A percentile compares a stretch with the other conserved stretches of the same genome.
These are phyloP conservation scores for Lamproptera curius DNA, from an alignment of 2,888 invertebrate species.

Conservation along the genomic window DNA sequence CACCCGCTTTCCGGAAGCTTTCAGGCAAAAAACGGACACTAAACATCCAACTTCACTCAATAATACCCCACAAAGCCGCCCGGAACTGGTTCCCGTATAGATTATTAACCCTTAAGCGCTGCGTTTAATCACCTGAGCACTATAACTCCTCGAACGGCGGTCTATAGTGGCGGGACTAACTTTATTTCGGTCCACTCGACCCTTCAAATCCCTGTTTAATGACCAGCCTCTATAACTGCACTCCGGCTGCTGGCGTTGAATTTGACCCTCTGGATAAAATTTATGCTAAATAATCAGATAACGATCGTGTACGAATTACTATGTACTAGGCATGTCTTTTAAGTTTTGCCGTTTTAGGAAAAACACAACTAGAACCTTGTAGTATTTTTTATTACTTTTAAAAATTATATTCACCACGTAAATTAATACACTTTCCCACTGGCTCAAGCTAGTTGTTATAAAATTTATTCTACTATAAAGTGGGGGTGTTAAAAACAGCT, in stretches of 20 bases:
- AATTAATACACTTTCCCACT: no score
- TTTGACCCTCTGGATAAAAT: constrained; percentile 29
- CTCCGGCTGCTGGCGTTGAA: constrained; percentile 30
- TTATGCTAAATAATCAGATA: no score
- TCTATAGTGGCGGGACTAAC: constrained; percentile 48
- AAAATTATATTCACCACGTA: no score
- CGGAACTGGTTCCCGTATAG: constrained; percentile 34
- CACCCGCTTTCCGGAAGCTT: background rate
- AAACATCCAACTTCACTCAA: constrained; percentile 15
- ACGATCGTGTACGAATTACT: no score
- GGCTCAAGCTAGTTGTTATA: no score
- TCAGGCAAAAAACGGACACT: background rate
- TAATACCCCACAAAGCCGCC: constrained; percentile 15
- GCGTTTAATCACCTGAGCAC: constrained; percentile 59
- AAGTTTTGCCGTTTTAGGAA: no score
- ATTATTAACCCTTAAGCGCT: constrained; percentile 46
- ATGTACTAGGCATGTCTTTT: no score
- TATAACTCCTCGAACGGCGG: constrained; percentile 37
- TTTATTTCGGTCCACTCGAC: constrained; percentile 69
- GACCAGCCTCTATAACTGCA: constrained; percentile 48
- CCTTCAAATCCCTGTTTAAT: constrained; percentile 75
- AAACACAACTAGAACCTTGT: no score
- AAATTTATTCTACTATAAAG: no score
- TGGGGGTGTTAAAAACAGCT: no score
- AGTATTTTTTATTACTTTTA: no score